Percentiles rank a stretch among this genome's conserved stretches.
phyloP scores from a whole-genome alignment of 2,888 invertebrate genomes.

The Pseudococcus longispinus region DNA sequence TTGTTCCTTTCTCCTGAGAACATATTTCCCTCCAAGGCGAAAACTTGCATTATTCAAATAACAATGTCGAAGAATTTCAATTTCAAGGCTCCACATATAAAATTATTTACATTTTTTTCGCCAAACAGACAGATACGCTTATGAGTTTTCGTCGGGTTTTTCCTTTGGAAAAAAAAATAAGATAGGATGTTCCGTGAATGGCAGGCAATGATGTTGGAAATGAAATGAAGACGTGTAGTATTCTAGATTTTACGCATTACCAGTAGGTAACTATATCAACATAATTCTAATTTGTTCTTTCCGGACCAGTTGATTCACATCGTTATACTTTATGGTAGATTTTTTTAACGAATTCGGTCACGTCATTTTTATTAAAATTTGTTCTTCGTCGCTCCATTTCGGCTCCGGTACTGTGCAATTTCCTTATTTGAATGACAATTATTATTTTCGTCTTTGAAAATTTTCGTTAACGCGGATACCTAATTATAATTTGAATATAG shows the following conservation, averaged over 20 bases:
- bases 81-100: not conserved
- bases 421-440: not conserved
- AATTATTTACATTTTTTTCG: not conserved
- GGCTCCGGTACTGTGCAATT: not conserved
- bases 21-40: not conserved
- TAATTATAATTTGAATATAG: not conserved
- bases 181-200: not conserved
- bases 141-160: not conserved
- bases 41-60: not conserved
- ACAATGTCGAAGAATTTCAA: not conserved
- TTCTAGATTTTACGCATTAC: slow-evolving; percentile 26
- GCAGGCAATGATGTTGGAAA: not conserved
- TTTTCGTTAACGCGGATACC: not conserved
- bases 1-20: no score
- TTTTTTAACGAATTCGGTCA: slow-evolving; percentile 30
- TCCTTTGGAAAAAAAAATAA: not conserved
- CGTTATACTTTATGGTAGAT: slow-evolving; percentile 17
- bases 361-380: slow-evolving; percentile 34
- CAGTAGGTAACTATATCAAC: slow-evolving; percentile 6
- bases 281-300: slow-evolving; percentile 31
- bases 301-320: slow-evolving; percentile 28
- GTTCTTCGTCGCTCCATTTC: not conserved
- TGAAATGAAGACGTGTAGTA: not conserved
- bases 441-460: not conserved
- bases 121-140: not conserved